Conservation (phyloP, 2,113 vertebrate genomes). For the Calypte anna region DNA sequence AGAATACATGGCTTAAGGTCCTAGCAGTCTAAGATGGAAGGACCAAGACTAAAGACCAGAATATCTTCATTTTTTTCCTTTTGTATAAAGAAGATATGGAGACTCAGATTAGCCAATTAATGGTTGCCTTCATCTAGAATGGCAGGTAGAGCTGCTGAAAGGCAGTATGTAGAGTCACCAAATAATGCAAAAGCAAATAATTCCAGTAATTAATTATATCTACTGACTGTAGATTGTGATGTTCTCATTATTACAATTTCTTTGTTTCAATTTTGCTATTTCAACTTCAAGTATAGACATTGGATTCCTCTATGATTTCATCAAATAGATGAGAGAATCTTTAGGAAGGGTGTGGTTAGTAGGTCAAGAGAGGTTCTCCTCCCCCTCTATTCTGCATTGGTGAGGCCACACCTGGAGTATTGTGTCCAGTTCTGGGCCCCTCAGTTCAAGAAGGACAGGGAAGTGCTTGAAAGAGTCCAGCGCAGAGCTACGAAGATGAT, state of each 20-base stretch:
- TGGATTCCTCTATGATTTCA: background rate
- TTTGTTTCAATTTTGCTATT: background rate
- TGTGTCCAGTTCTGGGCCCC: too few relatives aligned
- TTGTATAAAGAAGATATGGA: background rate
- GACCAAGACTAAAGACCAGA: background rate
- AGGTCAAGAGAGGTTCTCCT: too few relatives aligned
- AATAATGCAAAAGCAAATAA: background rate
- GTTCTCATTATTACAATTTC: background rate
- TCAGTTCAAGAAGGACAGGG: too few relatives aligned
- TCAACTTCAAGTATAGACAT: background rate
- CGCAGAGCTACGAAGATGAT: too few relatives aligned
- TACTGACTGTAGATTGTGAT: background rate
- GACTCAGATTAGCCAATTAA: background rate
- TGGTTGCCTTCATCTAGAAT: background rate
- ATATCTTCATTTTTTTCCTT: background rate
- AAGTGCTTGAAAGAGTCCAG: too few relatives aligned
- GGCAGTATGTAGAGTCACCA: background rate
- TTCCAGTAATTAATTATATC: background rate
- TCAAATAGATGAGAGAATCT: background rate
- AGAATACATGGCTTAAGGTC: background rate
- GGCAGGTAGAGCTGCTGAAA: background rate
- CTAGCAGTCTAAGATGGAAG: background rate
- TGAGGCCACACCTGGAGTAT: too few relatives aligned
- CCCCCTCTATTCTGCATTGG: too few relatives aligned
- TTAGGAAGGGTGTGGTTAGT: too few relatives aligned